phyloP scores from a whole-genome alignment of 2,797 vertebrate genomes.

The Lutjanus argentimaculatus region DNA sequence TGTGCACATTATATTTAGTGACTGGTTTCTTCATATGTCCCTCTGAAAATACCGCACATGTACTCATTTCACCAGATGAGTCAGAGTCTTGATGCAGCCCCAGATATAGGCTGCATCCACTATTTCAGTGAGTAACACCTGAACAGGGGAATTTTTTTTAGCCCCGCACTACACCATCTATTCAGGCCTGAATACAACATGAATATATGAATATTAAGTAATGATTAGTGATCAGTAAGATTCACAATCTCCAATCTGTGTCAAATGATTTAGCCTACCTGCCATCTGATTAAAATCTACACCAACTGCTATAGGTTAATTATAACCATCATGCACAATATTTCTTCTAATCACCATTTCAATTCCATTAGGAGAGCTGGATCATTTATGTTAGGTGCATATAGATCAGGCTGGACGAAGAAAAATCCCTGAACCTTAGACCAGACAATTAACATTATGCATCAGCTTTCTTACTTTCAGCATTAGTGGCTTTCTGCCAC shows the following conservation, averaged over 20 bases:
- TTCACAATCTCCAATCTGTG: neutral
- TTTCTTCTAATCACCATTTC: slow-evolving; percentile 33
- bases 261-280: slow-evolving; percentile 19
- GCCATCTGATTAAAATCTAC: slow-evolving; percentile 19
- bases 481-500: slow-evolving; percentile 9
- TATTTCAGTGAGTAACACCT: neutral
- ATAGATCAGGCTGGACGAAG: neutral
- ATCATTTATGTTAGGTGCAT: slow-evolving; percentile 9
- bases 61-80: neutral
- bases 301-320: slow-evolving; percentile 28
- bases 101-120: neutral
- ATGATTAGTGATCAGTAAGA: slow-evolving; percentile 30
- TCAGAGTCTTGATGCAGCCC: slow-evolving; percentile 19
- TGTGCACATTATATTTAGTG: neutral
- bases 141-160: neutral
- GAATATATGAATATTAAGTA: slow-evolving; percentile 2
- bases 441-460: slow-evolving; percentile 17
- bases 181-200: neutral
- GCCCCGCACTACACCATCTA: neutral
- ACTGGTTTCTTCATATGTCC: neutral
- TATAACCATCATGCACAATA: slow-evolving; percentile 23
- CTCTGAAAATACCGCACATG: neutral
- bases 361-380: slow-evolving; percentile 17
- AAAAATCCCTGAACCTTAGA: slow-evolving; percentile 4
- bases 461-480: neutral